phyloP scores from a whole-genome alignment of 2,888 invertebrate genomes.

The Drosophila fungiperda region DNA sequence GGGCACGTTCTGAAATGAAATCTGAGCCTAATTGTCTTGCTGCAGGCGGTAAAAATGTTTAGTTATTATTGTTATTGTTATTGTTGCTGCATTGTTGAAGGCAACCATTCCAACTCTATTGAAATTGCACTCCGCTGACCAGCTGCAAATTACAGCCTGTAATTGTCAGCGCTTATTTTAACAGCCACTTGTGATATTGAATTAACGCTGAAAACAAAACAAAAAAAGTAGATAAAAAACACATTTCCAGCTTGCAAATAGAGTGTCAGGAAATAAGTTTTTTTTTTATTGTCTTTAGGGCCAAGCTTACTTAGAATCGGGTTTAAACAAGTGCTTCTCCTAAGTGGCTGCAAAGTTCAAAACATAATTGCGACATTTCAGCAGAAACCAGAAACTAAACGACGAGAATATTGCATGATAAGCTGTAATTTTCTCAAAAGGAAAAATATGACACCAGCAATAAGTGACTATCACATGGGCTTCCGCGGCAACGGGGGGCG shows the following conservation, averaged over 20 bases:
- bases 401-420: constrained; percentile 58
- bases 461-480: constrained; percentile 40
- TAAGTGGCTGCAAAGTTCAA: constrained; percentile 26
- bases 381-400: constrained; percentile 31
- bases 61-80: constrained; percentile 17
- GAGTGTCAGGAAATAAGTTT: not conserved
- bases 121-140: constrained; percentile 17
- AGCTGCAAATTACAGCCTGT: constrained; percentile 39
- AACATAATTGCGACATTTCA: constrained; percentile 38
- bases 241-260: not conserved
- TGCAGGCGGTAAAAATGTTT: constrained; percentile 52
- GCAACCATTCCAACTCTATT: constrained; percentile 44
- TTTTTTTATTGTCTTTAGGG: constrained; percentile 13
- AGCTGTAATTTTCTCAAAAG: constrained; percentile 56
- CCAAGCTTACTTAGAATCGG: constrained; percentile 4
- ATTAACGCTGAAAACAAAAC: not conserved
- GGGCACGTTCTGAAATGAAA: constrained; percentile 70
- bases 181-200: constrained; percentile 50
- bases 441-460: constrained; percentile 61
- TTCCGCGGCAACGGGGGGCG: not conserved
- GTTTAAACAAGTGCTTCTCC: not conserved
- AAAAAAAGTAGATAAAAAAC: not conserved
- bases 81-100: constrained; percentile 42
- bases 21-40: constrained; percentile 58
- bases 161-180: constrained; percentile 52